Evolutionary conservation across 2,797 vertebrate species (phyloP), one percentile per base, ranked within the genome.

Genomic region (Sebastes steindachneri): DNA sequence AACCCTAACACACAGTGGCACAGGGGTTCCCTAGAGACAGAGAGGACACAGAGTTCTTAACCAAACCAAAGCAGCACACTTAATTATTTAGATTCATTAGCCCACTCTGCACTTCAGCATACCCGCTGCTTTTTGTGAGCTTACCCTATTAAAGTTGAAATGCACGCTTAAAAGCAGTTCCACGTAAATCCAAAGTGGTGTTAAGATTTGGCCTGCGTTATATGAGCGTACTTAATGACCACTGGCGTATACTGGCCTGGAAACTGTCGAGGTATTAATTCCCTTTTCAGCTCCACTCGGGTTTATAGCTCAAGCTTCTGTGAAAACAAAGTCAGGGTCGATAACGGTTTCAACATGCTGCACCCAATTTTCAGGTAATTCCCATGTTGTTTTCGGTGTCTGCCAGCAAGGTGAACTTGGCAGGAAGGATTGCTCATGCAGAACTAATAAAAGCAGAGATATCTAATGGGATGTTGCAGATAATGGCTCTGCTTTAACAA

Each of bases 81-180:
- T 77, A 93, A 90, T 95, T n/a, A 94, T 94, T 95, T 90, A 94
- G 85, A 85, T 87, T 88, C 82, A 91, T 88, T 90, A 92, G 81
- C 62, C 82, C 82, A 51, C 84, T 89, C 77, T 2, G 86, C 81
- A 75, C 81, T 86, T 73, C 57, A 83, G 71, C 64, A 45, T 58
- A 75, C 53, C 33, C 26, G n/a, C 73, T 70, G 63, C 66, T 58
- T 80, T 88, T 84, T 73, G 66, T 64, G 64, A 80, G 75, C 73
- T 78, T n/a, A 54, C 26, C 48, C 67, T 70, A 31, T 86, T 74
- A 73, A 88, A 83, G 68, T 74, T 68, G 58, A 88, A 67, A 83
- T 72, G 80, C 80, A 86, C 68, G 71, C 68, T 80, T 53, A 70
- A 85, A 83, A 83, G 80, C 78, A 55, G 31, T 75, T 73, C 53